A percentile compares a stretch with the other conserved stretches of the same genome.
phyloP scores from a whole-genome alignment of 2,797 vertebrate genomes.

The Melanotaenia nigrans region DNA sequence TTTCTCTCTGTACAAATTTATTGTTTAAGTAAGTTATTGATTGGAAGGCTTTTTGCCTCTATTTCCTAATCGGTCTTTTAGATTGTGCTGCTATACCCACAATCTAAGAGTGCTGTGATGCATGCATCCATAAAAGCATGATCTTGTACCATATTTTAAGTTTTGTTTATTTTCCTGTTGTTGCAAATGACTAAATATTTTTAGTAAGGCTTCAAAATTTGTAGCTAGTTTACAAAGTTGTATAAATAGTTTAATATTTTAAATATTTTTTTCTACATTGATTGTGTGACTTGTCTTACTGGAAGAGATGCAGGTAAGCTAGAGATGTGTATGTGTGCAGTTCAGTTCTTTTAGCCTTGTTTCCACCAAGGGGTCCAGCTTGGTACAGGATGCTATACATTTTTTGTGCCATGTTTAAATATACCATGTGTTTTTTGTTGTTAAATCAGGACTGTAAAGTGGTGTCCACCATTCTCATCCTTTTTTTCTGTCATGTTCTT shows the following conservation, averaged over 20 bases:
- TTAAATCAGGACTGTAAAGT: background rate
- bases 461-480: background rate
- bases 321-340: slow-evolving; percentile 14
- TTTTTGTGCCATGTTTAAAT: background rate
- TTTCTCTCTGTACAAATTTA: slow-evolving; percentile 36
- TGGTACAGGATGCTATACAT: background rate
- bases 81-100: slow-evolving; percentile 59
- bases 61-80: slow-evolving; percentile 60
- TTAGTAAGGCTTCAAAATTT: slow-evolving; percentile 24
- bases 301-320: slow-evolving; percentile 25
- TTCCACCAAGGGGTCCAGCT: background rate
- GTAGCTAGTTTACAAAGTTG: slow-evolving; percentile 3
- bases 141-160: slow-evolving; percentile 33
- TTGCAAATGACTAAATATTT: slow-evolving; percentile 6
- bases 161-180: slow-evolving; percentile 17
- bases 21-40: slow-evolving; percentile 42
- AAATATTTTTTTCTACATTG: background rate
- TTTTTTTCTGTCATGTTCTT: background rate
- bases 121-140: slow-evolving; percentile 79
- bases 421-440: background rate
- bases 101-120: slow-evolving; percentile 62
- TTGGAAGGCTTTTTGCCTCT: slow-evolving; percentile 51
- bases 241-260: background rate
- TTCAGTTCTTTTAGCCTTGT: background rate
- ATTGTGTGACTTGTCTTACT: slow-evolving; percentile 2